Evolutionary conservation across 2,113 vertebrate genomes (phyloP), one percentile per base, ranked within the genome.

Genomic region (Eurystomus gularis): DNA sequence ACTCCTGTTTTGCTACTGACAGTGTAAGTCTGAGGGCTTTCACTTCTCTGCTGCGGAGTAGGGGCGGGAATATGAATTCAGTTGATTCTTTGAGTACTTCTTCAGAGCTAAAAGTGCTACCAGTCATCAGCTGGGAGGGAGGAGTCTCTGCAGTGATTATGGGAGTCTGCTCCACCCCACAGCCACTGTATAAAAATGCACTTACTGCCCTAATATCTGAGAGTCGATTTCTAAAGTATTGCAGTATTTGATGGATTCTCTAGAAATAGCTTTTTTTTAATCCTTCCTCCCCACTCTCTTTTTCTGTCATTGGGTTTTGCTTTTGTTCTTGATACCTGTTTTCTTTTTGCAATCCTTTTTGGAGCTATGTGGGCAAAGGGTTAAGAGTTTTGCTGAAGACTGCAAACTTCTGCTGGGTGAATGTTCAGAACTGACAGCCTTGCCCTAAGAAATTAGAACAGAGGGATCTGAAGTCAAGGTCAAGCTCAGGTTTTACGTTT

Each of bases 241-340:
- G 8, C 9, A 48, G 13, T 54, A 33, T 52, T 17, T 62, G 42
- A 40, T 51, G 7, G 13, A 72, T 78, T 61, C 37, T 49, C 42
- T 42, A 37, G 9, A 86, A 72, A 26, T 48, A 42, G 2, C 4
- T 64, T 42, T 28, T 61, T n/a, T 61, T 33, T n/a, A 6, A 18
- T 5, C 4, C 15, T 2, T 11, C 18, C 4, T 7, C 4, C 13
- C 13, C 13, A 3, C 13, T 8, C 4, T 19, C 1, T 19, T 25
- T 1, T 46, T 61, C 24, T 61, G 13, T 39, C 5, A 5, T 9
- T n/a, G 23, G 5, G 5, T 25, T 91, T 85, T 88, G 5, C 2
- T 62, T 70, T 78, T 68, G 21, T 61, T 51, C 21, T 26, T 42
- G 42, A 31, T 33, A 40, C 3, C 4, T 4, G 2, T 37, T 77